Percentiles rank a stretch among this genome's conserved stretches.
phyloP scores from a whole-genome alignment of 2,113 vertebrate genomes.

The Australoheros scitulus region DNA sequence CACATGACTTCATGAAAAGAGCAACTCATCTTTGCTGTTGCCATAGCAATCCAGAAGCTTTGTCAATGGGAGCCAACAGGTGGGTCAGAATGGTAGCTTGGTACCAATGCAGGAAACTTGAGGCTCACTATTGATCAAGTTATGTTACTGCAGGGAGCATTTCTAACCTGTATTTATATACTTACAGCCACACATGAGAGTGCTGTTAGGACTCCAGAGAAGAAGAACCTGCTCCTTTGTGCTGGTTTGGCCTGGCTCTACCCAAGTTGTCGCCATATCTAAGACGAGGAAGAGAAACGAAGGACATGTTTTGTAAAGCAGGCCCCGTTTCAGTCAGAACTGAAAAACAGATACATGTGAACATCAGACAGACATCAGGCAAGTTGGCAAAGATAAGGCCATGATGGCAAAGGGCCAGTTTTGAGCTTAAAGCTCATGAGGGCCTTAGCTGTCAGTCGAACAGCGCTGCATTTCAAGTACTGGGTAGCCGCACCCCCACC shows the following conservation, averaged over 20 bases:
- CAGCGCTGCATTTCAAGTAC: no score
- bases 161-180: constrained; percentile 25
- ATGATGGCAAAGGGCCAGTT: not conserved
- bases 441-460: no score
- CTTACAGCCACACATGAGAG: constrained; percentile 90
- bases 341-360: not conserved
- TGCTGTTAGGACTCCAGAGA: constrained; percentile 89
- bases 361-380: not conserved
- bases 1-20: not conserved
- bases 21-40: not conserved
- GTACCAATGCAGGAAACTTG: not conserved
- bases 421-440: no score
- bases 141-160: not conserved
- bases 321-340: not conserved
- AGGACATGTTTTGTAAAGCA: not conserved
- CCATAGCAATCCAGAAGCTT: not conserved
- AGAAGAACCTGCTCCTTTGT: constrained; percentile 86
- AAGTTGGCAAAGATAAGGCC: not conserved
- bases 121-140: not conserved
- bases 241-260: constrained; percentile 66
- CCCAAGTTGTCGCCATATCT: constrained; percentile 81
- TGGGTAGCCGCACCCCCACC: no score
- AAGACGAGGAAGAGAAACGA: constrained; percentile 12
- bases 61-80: not conserved
- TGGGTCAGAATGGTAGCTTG: not conserved